Evolutionary conservation across 2,888 invertebrate species (phyloP).

Genomic region (Himalopsyche kuldschensis): DNA sequence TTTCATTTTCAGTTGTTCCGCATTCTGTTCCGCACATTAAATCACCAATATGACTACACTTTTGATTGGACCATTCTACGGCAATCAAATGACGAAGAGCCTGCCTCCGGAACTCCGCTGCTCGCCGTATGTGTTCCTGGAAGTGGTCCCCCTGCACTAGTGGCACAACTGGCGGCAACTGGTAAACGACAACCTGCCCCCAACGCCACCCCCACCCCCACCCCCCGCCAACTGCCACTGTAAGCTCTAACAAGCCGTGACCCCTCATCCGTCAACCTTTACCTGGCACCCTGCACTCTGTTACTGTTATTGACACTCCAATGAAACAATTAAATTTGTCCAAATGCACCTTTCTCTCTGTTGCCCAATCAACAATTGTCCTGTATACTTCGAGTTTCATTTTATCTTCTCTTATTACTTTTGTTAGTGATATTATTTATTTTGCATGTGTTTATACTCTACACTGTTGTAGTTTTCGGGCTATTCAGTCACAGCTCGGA

Average conservation of each 20-base stretch:
- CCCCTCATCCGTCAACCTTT: neutral
- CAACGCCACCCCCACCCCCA: neutral
- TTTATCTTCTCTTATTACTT: neutral
- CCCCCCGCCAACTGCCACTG: neutral
- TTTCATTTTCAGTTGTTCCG: conserved; percentile 72
- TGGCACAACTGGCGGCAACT: neutral
- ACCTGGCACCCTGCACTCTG: neutral
- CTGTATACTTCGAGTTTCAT: neutral
- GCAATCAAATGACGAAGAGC: conserved; percentile 72
- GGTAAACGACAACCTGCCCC: neutral
- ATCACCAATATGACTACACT: conserved; percentile 98
- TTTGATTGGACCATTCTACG: conserved; percentile 99
- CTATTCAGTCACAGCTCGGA: too few species aligned
- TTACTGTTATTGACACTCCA: neutral
- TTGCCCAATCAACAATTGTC: neutral
- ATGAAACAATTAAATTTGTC: neutral
- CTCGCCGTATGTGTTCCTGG: neutral
- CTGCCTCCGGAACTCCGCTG: neutral
- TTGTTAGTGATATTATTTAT: neutral
- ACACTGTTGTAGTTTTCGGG: neutral
- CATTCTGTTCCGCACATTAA: conserved; percentile 98
- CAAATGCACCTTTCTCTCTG: neutral
- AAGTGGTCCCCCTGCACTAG: neutral
- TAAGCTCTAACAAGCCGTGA: neutral
- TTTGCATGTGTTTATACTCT: neutral